Conservation (phyloP, 2,797 vertebrate genomes). For the Australoheros facetus region DNA sequence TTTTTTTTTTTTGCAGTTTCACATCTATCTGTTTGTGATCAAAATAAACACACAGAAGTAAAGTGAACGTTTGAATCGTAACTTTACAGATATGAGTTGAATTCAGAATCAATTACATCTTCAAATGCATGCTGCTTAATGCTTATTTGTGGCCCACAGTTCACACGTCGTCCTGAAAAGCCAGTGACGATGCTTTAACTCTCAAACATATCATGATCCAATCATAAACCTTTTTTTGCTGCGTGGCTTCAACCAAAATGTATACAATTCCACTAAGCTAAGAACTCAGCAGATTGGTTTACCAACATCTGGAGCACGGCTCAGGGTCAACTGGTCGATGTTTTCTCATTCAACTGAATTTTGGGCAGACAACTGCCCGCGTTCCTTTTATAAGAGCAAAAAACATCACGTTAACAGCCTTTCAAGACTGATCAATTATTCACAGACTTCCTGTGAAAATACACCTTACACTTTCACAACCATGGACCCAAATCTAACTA, state of each 20-base stretch:
- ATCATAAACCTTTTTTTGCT: not conserved
- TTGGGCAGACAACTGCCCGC: not conserved
- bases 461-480: not conserved
- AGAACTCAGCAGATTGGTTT: not conserved
- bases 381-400: not conserved
- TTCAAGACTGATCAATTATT: not conserved
- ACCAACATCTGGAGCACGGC: not conserved
- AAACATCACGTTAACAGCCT: not conserved
- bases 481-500: not conserved
- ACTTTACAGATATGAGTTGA: not conserved
- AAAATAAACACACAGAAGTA: not conserved
- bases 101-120: not conserved
- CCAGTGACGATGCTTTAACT: not conserved
- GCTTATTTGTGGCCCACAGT: not conserved
- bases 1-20: not conserved
- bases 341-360: not conserved
- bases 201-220: not conserved
- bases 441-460: not conserved
- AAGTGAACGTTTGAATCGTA: not conserved
- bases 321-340: not conserved
- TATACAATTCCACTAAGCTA: not conserved
- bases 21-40: not conserved
- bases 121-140: not conserved
- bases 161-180: not conserved
- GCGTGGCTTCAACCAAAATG: not conserved